These are phyloP conservation scores for Lasiommata megera DNA, from an alignment of 2,888 invertebrate genomes.

Conservation along the genomic window DNA sequence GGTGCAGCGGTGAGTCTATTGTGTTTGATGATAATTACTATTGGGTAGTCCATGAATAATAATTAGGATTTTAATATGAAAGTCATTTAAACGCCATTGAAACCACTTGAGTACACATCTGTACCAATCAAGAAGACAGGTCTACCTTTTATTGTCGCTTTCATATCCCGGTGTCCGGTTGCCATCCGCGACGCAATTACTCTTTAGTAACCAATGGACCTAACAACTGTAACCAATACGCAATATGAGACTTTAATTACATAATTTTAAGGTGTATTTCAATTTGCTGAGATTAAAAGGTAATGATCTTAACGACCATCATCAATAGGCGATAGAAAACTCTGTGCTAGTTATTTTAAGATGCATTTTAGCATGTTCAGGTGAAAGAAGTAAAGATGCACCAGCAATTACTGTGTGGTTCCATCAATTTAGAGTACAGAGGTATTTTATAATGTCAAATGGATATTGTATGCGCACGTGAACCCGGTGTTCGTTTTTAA, in stretches of 20 bases:
- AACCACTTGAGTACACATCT: conserved; percentile 32
- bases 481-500: background rate
- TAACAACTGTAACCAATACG: conserved; percentile 11
- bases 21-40: no score
- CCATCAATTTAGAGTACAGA: conserved; percentile 43
- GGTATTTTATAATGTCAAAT: conserved; percentile 35
- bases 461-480: conserved; percentile 27
- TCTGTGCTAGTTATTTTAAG: background rate
- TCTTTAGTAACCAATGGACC: conserved; percentile 41
- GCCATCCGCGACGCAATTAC: conserved; percentile 71
- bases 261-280: conserved; percentile 13
- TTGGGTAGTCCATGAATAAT: no score
- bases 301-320: conserved; percentile 37
- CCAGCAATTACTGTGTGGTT: conserved; percentile 43
- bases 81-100: background rate
- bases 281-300: conserved; percentile 27
- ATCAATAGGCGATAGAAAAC: conserved; percentile 5
- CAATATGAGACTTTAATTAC: conserved; percentile 12
- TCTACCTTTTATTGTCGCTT: conserved; percentile 79
- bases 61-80: no score
- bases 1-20: no score
- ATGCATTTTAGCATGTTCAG: conserved; percentile 13
- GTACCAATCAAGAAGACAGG: conserved; percentile 74
- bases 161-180: conserved; percentile 77
- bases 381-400: conserved; percentile 17